A percentile compares a stretch with the other conserved stretches of the same genome.
Evolutionary conservation across 2,888 invertebrate species (phyloP).

Genomic region (Ctenicera cuprea): DNA sequence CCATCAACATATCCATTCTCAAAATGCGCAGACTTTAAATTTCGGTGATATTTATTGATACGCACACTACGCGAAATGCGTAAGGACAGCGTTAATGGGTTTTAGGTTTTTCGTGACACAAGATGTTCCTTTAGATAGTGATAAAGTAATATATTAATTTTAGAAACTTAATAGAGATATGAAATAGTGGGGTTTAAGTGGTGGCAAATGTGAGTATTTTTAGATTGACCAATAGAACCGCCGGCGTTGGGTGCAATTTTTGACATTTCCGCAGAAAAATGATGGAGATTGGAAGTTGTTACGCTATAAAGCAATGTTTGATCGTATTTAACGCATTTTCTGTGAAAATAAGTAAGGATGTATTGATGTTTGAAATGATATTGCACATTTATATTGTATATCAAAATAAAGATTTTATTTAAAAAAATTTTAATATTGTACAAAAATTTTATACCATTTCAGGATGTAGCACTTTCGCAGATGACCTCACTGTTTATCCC

Average conservation of each 20-base stretch:
- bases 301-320: conserved; percentile 4
- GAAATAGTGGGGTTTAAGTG: too few relatives aligned
- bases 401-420: conserved; percentile 44
- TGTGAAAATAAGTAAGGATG: conserved; percentile 34
- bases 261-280: too few relatives aligned
- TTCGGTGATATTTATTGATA: conserved; percentile 71
- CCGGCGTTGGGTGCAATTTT: conserved; percentile 18
- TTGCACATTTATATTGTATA: conserved; percentile 45
- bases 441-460: too few relatives aligned
- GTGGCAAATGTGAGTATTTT: too few relatives aligned
- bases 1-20: conserved; percentile 75
- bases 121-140: conserved; percentile 54
- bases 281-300: neutral
- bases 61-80: conserved; percentile 18
- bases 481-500: neutral
- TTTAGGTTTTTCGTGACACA: conserved; percentile 41
- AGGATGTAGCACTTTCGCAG: too few relatives aligned
- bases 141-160: conserved; percentile 46
- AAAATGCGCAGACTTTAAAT: conserved; percentile 68
- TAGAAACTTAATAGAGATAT: conserved; percentile 10
- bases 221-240: neutral
- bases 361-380: conserved; percentile 43
- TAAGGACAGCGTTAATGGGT: neutral
- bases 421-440: neutral
- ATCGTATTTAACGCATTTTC: conserved; percentile 33